Conservation (phyloP, 2,113 vertebrate genomes). For the Hippopotamus amphibius region DNA sequence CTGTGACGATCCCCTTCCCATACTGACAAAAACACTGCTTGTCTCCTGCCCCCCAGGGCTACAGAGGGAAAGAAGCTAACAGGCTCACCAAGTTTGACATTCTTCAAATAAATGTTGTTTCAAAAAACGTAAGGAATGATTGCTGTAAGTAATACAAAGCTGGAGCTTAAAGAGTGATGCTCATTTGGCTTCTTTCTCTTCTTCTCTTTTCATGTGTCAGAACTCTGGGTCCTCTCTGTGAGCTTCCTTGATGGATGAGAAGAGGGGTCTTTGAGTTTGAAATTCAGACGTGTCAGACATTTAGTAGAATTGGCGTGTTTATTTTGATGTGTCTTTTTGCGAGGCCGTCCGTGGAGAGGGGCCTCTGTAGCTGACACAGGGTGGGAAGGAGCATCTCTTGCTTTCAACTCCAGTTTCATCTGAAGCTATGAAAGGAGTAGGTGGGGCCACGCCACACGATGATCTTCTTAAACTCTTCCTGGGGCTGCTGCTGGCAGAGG, state of each 20-base stretch:
- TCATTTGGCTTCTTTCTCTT: background rate
- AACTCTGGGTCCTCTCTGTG: background rate
- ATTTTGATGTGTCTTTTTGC: background rate
- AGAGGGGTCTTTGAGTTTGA: background rate
- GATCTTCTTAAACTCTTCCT: constrained; percentile 47
- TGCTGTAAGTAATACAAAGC: background rate
- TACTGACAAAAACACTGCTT: background rate
- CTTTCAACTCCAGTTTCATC: background rate
- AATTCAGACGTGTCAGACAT: background rate
- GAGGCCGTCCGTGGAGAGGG: background rate
- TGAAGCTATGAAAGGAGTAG: background rate
- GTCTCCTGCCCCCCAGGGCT: background rate
- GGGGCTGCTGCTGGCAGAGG: constrained; percentile 47
- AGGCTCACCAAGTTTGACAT: background rate
- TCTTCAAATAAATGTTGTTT: background rate
- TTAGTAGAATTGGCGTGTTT: background rate
- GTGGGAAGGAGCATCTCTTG: background rate
- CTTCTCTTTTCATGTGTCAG: background rate
- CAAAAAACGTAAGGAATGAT: background rate
- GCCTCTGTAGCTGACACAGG: background rate
- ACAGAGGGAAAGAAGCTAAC: background rate
- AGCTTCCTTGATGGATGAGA: background rate
- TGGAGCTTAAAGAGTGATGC: background rate
- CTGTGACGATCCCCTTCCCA: background rate
- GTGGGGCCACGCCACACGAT: background rate